Evolutionary conservation across 2,888 invertebrate species (phyloP).

Genomic region (Plagodis dolabraria): DNA sequence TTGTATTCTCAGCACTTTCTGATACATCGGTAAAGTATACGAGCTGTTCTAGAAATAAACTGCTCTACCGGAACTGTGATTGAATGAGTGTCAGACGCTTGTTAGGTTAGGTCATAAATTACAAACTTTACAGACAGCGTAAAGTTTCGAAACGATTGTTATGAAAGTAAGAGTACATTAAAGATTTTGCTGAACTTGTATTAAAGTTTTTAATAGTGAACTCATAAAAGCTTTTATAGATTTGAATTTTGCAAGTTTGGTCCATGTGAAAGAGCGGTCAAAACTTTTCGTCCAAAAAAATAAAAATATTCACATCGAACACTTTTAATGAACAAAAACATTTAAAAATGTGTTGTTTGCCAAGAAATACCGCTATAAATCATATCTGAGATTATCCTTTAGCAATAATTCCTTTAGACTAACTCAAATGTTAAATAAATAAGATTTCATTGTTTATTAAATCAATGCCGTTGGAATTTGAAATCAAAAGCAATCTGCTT

Average conservation of each 20-base stretch:
- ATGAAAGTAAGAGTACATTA: constrained; percentile 15
- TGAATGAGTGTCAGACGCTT: constrained; percentile 25
- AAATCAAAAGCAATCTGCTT: constrained; percentile 81
- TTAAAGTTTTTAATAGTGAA: constrained; percentile 16
- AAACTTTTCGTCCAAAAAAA: neutral
- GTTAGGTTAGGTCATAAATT: constrained; percentile 17
- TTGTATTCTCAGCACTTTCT: constrained; percentile 32
- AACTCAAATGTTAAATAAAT: constrained; percentile 38
- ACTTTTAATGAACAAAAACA: too few species aligned
- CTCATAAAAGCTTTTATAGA: constrained; percentile 10
- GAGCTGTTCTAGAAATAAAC: constrained; percentile 24
- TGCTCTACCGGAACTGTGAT: constrained; percentile 15
- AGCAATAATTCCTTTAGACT: constrained; percentile 28
- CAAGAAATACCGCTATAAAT: too few species aligned
- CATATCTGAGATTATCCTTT: constrained; percentile 16
- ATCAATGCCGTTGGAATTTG: constrained; percentile 75
- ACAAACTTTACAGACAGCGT: constrained; percentile 20
- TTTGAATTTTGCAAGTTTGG: constrained; percentile 12
- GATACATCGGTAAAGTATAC: constrained; percentile 24
- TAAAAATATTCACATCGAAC: too few species aligned
- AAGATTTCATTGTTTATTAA: constrained; percentile 62
- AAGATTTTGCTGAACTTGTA: constrained; percentile 17
- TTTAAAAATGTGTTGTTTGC: too few species aligned
- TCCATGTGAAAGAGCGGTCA: constrained; percentile 3
- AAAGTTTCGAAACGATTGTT: constrained; percentile 13